Conservation (phyloP, 2,113 vertebrate genomes). For the Etheostoma spectabile region DNA sequence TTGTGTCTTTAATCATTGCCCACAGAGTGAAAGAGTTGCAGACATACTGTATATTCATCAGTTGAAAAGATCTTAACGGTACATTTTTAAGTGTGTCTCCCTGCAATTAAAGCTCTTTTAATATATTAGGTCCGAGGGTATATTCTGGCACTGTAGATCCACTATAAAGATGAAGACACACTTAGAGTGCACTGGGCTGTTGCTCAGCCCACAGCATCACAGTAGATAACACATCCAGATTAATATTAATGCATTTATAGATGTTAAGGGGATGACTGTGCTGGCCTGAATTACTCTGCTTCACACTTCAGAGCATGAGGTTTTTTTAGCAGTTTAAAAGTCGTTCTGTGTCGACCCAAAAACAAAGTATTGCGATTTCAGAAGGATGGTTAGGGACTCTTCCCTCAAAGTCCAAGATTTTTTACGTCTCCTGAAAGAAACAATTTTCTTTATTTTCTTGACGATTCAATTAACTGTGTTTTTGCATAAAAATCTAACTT, state of each 20-base stretch:
- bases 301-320: constrained; percentile 22
- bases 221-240: constrained; percentile 20
- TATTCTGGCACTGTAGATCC: not conserved
- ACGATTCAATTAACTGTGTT: not conserved
- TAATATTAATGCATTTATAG: constrained; percentile 36
- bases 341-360: not conserved
- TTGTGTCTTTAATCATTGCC: not conserved
- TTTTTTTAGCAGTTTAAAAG: constrained; percentile 34
- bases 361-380: not conserved
- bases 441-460: not conserved
- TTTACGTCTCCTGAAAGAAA: not conserved
- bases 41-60: not conserved
- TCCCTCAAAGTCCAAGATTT: not conserved
- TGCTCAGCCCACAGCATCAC: not conserved
- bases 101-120: not conserved
- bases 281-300: constrained; percentile 17
- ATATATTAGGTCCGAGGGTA: not conserved
- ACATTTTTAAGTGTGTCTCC: not conserved
- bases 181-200: not conserved
- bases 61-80: not conserved
- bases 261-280: constrained; percentile 35
- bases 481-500: not conserved
- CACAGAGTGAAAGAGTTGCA: not conserved
- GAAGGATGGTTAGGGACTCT: not conserved
- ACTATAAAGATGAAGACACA: not conserved